phyloP scores from a whole-genome alignment of 53 echinoderm and acorn worm genomes.

The Pentamera pediparva region DNA sequence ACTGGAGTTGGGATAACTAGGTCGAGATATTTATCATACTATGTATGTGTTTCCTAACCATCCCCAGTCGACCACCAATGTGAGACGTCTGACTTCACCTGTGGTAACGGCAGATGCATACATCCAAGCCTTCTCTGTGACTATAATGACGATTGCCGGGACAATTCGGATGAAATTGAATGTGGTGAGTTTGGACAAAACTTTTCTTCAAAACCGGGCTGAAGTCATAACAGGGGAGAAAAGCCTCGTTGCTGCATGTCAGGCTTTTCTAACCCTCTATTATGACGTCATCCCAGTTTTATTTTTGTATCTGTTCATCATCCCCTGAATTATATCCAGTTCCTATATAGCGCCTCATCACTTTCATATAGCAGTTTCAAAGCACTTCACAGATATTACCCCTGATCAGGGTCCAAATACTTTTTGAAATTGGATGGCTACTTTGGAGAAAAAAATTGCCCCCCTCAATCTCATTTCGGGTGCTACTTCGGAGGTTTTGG shows the following conservation, averaged over 20 bases:
- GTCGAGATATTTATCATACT: neutral
- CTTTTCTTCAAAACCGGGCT: no score
- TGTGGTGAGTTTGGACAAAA: constrained; percentile 77
- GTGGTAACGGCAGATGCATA: constrained; percentile 73
- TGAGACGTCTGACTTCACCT: constrained; percentile 38
- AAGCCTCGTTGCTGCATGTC: no score
- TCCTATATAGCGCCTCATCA: no score
- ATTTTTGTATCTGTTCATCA: neutral
- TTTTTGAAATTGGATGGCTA: no score
- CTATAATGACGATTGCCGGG: constrained; percentile 66
- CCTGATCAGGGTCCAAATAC: no score
- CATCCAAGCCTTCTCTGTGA: constrained; percentile 49
- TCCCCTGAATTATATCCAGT: neutral
- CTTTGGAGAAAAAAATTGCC: no score
- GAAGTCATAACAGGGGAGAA: no score
- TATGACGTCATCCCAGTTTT: neutral
- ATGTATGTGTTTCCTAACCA: no score
- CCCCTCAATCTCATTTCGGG: no score
- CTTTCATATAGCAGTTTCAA: no score
- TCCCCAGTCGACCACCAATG: constrained; percentile 15
- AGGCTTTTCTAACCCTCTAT: neutral
- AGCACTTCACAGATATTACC: no score
- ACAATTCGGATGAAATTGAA: constrained; percentile 61
- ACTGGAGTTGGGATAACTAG: neutral
- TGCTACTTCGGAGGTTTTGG: no score